phyloP scores from a whole-genome alignment of 2,113 vertebrate species.

The Micromys minutus region DNA sequence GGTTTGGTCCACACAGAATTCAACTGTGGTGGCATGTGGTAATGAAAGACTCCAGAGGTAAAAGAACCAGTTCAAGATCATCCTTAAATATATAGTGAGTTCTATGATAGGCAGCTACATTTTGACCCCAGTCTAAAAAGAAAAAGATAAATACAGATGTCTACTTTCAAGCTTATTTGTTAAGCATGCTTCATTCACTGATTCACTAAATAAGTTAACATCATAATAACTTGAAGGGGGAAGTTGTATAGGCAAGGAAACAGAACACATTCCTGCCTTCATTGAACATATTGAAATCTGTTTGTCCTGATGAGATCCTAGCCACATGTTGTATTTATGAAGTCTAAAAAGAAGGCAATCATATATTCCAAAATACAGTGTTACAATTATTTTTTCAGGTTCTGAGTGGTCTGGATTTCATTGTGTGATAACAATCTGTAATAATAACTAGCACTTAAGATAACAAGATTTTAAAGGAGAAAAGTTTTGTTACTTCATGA shows the following conservation, averaged over 20 bases:
- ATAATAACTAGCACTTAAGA: not conserved
- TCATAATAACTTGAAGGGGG: not conserved
- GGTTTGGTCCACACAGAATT: no score
- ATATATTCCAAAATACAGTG: not conserved
- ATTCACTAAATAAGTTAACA: not conserved
- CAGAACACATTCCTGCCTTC: not conserved
- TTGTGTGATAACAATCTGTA: not conserved
- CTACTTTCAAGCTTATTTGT: not conserved
- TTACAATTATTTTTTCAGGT: not conserved
- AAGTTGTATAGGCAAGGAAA: not conserved
- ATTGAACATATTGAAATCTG: not conserved
- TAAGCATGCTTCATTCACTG: not conserved
- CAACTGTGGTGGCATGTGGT: no score
- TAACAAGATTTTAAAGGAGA: not conserved
- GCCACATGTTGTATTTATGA: not conserved
- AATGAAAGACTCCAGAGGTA: no score
- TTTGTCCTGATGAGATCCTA: not conserved
- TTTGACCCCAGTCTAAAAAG: not conserved
- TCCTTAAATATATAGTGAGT: not conserved
- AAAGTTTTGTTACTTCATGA: not conserved
- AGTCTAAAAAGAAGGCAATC: not conserved
- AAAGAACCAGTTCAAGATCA: no score
- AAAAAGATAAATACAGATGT: not conserved
- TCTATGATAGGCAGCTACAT: not conserved
- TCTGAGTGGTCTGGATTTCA: not conserved